phyloP scores from a whole-genome alignment of 2,888 invertebrate genomes.

The Mycalesis mineus region DNA sequence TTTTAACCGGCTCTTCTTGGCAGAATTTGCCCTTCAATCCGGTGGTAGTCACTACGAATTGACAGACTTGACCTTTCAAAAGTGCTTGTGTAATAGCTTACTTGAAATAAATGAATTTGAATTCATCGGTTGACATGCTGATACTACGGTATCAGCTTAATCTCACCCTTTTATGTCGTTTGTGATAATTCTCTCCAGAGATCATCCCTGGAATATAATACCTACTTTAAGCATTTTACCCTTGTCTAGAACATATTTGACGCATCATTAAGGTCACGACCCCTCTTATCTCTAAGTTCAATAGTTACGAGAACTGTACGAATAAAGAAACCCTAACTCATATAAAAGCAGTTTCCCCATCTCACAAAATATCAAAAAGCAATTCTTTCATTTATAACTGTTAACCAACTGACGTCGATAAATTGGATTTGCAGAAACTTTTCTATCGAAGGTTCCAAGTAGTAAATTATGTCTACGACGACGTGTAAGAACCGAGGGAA shows the following conservation, averaged over 20 bases:
- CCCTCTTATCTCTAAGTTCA: neutral
- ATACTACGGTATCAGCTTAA: no score
- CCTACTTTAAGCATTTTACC: neutral
- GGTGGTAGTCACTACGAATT: no score
- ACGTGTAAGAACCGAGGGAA: neutral
- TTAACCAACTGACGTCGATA: conserved; percentile 10
- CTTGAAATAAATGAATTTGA: no score
- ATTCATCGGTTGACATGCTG: no score
- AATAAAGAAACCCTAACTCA: neutral
- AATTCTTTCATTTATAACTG: conserved; percentile 12
- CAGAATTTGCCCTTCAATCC: no score
- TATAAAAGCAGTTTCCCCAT: neutral
- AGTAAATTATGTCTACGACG: conserved; percentile 12
- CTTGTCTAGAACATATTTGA: neutral
- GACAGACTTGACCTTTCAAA: no score
- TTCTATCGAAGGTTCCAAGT: conserved; percentile 8
- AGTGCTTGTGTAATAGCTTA: no score
- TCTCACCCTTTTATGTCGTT: no score
- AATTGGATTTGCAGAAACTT: conserved; percentile 14
- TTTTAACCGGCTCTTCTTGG: no score
- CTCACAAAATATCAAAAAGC: conserved; percentile 10
- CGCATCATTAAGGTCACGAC: conserved; percentile 1
- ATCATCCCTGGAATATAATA: no score
- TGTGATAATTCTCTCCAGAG: no score
- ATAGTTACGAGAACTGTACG: neutral